These are phyloP conservation scores for Allochrocebus solatus DNA, from an alignment of 2,797 vertebrate species.

Conservation along the genomic window DNA sequence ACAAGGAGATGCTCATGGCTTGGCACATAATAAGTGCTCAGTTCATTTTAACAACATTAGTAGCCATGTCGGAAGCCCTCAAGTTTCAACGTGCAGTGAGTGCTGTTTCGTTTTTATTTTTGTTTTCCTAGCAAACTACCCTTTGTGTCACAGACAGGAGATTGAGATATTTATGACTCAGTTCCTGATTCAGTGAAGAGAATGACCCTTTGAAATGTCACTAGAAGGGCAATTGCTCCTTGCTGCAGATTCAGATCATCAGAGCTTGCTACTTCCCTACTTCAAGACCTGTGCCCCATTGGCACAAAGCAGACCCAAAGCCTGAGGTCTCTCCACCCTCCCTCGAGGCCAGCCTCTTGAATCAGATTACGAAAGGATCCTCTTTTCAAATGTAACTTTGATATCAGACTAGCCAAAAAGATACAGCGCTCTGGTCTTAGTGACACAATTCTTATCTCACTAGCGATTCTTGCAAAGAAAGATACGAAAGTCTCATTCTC, in stretches of 20 bases:
- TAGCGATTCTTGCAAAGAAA: constrained; percentile 74
- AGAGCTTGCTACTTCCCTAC: background rate
- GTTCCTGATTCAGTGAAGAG: background rate
- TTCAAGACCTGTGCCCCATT: background rate
- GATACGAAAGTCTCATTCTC: constrained; percentile 82
- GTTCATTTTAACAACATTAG: background rate
- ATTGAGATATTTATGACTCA: background rate
- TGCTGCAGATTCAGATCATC: background rate
- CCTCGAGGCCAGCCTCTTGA: constrained; percentile 69
- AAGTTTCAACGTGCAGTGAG: background rate
- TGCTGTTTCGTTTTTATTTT: background rate
- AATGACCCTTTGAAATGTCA: background rate
- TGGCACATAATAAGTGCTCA: background rate
- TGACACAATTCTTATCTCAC: constrained; percentile 74
- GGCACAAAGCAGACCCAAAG: background rate
- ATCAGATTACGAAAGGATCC: constrained; percentile 70
- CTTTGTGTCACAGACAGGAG: background rate
- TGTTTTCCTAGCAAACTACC: background rate
- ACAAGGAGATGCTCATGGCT: background rate
- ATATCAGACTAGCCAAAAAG: constrained; percentile 70
- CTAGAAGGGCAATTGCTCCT: background rate
- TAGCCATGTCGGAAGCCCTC: background rate
- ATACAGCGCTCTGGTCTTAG: constrained; percentile 17
- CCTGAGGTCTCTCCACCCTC: background rate
- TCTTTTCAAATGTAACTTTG: constrained; percentile 78